Evolutionary conservation across 2,888 invertebrate genomes (phyloP), one percentile per base, ranked within the genome.

Genomic region (Helicoverpa assulta): DNA sequence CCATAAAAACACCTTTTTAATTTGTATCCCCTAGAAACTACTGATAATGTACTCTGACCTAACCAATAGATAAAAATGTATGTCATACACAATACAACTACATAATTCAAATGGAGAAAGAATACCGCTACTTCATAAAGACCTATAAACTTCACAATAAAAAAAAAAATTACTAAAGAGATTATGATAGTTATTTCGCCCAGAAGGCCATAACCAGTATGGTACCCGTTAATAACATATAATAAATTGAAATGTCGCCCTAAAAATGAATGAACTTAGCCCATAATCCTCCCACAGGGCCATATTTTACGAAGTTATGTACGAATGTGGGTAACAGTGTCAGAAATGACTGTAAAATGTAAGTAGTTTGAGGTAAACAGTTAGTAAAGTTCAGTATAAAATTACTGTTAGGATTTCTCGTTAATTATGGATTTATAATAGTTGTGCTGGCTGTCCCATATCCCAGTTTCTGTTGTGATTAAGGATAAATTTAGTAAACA

Each of bases 261-360:
- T 80, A 87, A 87, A 88, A 86, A 87, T 80, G 60, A 70, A 82
- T 67, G 26, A 78, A 75, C 78, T 81, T 82, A 47, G 55, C 21
- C 37, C 71, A 82, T 80, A 85, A 83, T 83, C 77, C 85, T 76
- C 88, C 90, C 86, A 90, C 89, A 73, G 72, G 64, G 67, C 66
- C 78, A 87, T 90, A 89, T 69, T 51, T 67, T 56, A 76, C 1
- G 29, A n/a, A 62, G 52, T 5, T 54, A 64, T 54, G 50, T 50
- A n/a, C n/a, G 50, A 65, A 73, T 71, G 65, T 67, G 55, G 62
- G 78, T 75, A 87, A 88, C 26, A 53, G 65, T 78, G 68, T 76
- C 77, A 76, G 69, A 70, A 21, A 75, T 59, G 63, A 59, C 37
- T n/a, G 58, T 10, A 61, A 33, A 43, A 19, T 37, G 26, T 18